Base-by-base conservation (phyloP, 2,888 invertebrate genomes). In the Branchinecta sandiegonensis region DNA sequence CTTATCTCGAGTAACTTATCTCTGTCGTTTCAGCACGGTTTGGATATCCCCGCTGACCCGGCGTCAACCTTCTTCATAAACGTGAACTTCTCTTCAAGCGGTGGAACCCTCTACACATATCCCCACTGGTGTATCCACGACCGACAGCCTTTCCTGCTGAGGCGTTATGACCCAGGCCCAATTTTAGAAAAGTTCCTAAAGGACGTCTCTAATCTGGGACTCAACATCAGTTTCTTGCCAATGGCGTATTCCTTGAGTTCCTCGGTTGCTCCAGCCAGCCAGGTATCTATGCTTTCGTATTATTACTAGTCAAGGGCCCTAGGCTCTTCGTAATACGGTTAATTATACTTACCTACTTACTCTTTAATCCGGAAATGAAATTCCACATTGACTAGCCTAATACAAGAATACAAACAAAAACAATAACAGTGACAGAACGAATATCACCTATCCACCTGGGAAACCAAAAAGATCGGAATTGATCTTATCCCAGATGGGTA, bases 41-140 rank as follows among this genome's bases (percentile, higher is more conserved):
- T 56, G n/a, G 56, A 56, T 8, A 56, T 56, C 8, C 56, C 56
- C n/a, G 17, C n/a, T 56, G 56, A 56, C 56, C 10, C 56, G 17
- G 8, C 56, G n/a, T 56, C 56, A 17, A 56, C 56, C 56, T 9
- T 14, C 10, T 56, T 14, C 56, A 17, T 56, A n/a, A 56, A 56
- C 10, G 56, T 56, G 10, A 56, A 56, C 14, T 56, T 56, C 17
- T 56, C 56, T 14, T 17, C 56, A 8, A 56, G 8, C 17, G 37
- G 37, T 37, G 56, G 56, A 56, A 56, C 56, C n/a, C n/a, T 17
- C 17, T 56, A 56, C 56, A 56, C 56, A 14, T 56, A 56, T 56
- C 56, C 56, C 17, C 56, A 56, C 17, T 56, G 56, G 56, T 56
- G 56, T 9, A 17, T 56, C 17, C 56, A 56, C 17, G n/a, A n/a